Conservation (phyloP, 2,113 vertebrate species). For the Coturnix japonica region DNA sequence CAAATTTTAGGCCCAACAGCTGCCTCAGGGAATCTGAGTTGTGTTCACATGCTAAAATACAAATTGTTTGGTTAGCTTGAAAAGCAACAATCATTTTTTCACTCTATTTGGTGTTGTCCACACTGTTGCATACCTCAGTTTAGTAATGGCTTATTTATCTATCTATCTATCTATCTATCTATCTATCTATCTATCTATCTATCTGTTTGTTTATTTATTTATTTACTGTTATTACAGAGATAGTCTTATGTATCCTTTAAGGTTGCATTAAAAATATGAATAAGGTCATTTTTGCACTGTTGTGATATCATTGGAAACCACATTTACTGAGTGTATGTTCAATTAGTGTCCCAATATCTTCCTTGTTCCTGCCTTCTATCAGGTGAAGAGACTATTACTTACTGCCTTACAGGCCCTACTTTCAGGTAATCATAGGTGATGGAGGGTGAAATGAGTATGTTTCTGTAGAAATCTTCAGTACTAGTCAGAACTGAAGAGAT, state of each 20-base stretch:
- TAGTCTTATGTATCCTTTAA: background rate
- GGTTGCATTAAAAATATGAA: background rate
- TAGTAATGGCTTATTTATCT: background rate
- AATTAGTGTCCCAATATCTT: background rate
- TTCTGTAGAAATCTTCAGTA: background rate
- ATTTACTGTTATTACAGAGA: background rate
- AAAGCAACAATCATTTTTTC: background rate
- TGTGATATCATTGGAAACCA: background rate
- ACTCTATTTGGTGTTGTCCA: background rate
- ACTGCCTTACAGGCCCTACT: background rate
- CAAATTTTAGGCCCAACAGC: background rate
- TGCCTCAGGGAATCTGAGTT: background rate
- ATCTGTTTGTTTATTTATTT: too few relatives aligned
- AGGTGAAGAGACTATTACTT: background rate
- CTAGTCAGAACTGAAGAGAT: background rate
- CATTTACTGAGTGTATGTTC: background rate
- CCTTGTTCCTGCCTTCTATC: background rate
- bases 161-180: too few relatives aligned
- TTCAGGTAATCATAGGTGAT: background rate
- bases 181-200: too few relatives aligned
- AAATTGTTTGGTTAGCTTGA: background rate
- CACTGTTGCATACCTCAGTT: background rate
- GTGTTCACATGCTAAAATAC: background rate
- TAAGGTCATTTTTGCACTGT: background rate
- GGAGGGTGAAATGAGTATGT: background rate